These are phyloP conservation scores for Corythucha ciliata DNA, from an alignment of 2,888 invertebrate species.

Conservation along the genomic window DNA sequence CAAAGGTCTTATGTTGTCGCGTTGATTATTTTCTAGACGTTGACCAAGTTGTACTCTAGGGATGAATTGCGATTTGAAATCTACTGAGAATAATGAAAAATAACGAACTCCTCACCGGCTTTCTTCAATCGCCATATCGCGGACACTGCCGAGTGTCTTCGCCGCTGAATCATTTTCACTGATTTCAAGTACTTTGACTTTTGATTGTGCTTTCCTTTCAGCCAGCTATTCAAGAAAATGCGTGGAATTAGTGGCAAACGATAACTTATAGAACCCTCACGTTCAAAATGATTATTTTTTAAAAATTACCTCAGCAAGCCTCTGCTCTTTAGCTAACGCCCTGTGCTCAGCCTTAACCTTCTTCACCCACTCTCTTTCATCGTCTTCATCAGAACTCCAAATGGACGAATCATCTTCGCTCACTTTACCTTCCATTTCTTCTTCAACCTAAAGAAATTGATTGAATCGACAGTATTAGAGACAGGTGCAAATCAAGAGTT, in stretches of 20 bases:
- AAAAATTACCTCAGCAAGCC: constrained; percentile 37
- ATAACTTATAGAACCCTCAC: constrained; percentile 38
- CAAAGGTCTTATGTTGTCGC: constrained; percentile 47
- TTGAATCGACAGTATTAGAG: background rate
- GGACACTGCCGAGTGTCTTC: too few relatives aligned
- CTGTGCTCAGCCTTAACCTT: constrained; percentile 71
- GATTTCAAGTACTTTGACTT: background rate
- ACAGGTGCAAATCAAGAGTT: background rate
- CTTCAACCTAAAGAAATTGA: constrained; percentile 38
- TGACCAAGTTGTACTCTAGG: constrained; percentile 63
- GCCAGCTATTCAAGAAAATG: too few relatives aligned
- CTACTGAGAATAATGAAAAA: background rate
- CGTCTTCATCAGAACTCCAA: constrained; percentile 69
- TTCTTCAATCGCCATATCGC: too few relatives aligned
- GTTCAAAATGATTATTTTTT: background rate
- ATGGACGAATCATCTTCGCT: constrained; percentile 40
- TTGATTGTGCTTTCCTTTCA: too few relatives aligned
- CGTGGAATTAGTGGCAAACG: too few relatives aligned
- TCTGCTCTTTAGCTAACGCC: constrained; percentile 44
- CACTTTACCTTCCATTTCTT: constrained; percentile 38
- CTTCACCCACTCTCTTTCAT: constrained; percentile 55
- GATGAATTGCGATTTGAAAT: background rate
- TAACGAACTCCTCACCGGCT: background rate
- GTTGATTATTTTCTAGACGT: constrained; percentile 54
- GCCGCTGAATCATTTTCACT: too few relatives aligned